Base-by-base conservation (phyloP, 1,140 invertebrate species). In the Tyrophagus putrescentiae region DNA sequence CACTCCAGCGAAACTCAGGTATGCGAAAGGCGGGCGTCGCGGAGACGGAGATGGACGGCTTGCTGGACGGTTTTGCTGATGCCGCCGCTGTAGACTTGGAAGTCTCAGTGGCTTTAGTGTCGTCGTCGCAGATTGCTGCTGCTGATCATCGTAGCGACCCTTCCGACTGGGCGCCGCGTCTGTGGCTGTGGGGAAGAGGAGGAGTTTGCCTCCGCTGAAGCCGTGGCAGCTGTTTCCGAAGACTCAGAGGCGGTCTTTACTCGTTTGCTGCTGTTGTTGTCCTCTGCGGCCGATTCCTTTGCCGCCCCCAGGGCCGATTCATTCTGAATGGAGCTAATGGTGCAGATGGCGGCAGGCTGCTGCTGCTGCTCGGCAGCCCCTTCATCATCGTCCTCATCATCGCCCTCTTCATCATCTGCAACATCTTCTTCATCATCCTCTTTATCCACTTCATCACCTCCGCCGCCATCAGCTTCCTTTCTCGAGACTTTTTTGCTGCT, bases 1-100 rank as follows among this genome's bases (percentile, higher is more conserved):
- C 88, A 4, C 95, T 98, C 95, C 96, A 99, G 67, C 93, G 85
- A 75, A 99, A 99, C 76, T 98, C 95, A 31, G 95, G 95, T 72
- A 98, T 98, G 65, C 95, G 81, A 75, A 98, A 98, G 0, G 94
- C 91, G 25, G 94, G 93, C 66, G 90, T 80, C 21, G 91, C 86
- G 16, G 92, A 91, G 13, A 91, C 91, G 23, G 44, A 29, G 31
- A 29, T 48, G 23, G 44, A 44, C 91, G 87, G 72, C 86, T 94
- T 72, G 95, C 95, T 81, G 93, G 89, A 42, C 87, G 85, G 60
- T 85, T 78, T 18, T 65, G 60, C 57, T 60, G 64, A 11, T 60
- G 33, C 45, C 45, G 42, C 36, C 21, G 44, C 57, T 21, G 18
- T 13, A 28, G 25, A 2, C 21, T 54, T 27, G 1, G 52, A 36